phyloP scores from a whole-genome alignment of 2,113 vertebrate genomes.

The Eupsittula cactorum region DNA sequence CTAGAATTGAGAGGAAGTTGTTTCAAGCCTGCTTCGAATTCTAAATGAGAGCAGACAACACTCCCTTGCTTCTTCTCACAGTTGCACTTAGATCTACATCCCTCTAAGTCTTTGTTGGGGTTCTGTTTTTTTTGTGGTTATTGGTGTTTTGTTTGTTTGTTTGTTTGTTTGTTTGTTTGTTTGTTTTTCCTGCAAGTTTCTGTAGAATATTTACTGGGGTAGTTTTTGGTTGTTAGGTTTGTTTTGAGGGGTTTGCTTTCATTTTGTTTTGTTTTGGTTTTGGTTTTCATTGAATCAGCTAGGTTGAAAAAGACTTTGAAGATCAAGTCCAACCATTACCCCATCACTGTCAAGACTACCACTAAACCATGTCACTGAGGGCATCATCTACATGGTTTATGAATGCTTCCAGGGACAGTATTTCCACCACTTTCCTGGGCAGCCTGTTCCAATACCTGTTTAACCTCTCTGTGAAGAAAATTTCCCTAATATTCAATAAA shows the following conservation, averaged over 20 bases:
- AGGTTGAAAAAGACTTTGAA: too few species aligned
- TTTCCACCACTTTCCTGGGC: too few species aligned
- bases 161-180: neutral
- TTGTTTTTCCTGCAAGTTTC: neutral
- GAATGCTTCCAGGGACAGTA: too few species aligned
- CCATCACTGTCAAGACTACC: too few species aligned
- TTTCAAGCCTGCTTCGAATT: neutral
- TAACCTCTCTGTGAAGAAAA: too few species aligned
- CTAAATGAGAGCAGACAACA: neutral
- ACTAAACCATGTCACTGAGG: too few species aligned
- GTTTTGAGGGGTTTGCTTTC: neutral
- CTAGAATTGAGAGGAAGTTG: neutral
- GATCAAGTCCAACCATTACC: too few species aligned
- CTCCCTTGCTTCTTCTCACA: neutral
- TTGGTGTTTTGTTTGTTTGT: neutral
- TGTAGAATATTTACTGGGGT: neutral
- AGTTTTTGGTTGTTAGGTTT: neutral
- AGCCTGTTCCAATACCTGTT: too few species aligned
- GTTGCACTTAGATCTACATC: neutral
- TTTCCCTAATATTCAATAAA: too few species aligned
- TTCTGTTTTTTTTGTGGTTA: neutral
- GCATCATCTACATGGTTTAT: too few species aligned
- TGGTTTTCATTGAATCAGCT: neutral
- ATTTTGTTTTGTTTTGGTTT: neutral
- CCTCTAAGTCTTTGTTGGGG: neutral